Conservation (phyloP, 2,888 invertebrate species). For the Macaria notata region DNA sequence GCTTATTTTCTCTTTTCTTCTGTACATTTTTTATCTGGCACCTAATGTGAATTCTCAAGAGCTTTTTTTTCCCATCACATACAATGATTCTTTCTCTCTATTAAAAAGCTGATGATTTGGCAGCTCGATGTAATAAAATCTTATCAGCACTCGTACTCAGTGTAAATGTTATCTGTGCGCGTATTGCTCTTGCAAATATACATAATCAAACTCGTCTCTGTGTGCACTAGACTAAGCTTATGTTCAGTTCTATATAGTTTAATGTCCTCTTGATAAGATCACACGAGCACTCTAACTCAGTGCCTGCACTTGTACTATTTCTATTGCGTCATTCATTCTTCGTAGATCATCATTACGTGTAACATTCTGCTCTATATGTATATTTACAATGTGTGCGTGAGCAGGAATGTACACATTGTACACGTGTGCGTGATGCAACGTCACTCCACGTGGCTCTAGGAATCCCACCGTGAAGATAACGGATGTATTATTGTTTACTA, state of each 20-base stretch:
- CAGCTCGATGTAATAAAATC: neutral
- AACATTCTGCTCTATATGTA: conserved; percentile 1
- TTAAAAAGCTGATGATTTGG: neutral
- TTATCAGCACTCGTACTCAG: conserved; percentile 8
- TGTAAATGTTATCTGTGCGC: conserved; percentile 7
- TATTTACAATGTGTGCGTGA: neutral
- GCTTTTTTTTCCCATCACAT: too few species aligned
- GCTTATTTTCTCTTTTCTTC: too few species aligned
- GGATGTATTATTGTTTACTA: conserved; percentile 3
- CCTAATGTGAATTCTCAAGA: too few species aligned
- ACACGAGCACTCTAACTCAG: neutral
- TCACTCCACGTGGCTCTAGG: conserved; percentile 17
- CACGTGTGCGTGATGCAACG: neutral
- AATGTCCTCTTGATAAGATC: conserved; percentile 13
- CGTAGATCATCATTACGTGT: conserved; percentile 7
- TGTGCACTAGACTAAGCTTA: conserved; percentile 8
- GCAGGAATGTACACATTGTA: neutral
- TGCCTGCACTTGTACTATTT: conserved; percentile 1
- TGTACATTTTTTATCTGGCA: too few species aligned
- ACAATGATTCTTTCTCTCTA: too few species aligned
- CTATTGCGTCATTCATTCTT: conserved; percentile 6
- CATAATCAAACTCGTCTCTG: conserved; percentile 9
- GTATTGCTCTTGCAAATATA: conserved; percentile 2
- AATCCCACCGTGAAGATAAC: conserved; percentile 13
- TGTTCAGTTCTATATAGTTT: conserved; percentile 8